A percentile compares a stretch with the other conserved stretches of the same genome.
These are phyloP conservation scores for Agriopis aurantiaria DNA, from an alignment of 2,888 invertebrate genomes.

Conservation along the genomic window DNA sequence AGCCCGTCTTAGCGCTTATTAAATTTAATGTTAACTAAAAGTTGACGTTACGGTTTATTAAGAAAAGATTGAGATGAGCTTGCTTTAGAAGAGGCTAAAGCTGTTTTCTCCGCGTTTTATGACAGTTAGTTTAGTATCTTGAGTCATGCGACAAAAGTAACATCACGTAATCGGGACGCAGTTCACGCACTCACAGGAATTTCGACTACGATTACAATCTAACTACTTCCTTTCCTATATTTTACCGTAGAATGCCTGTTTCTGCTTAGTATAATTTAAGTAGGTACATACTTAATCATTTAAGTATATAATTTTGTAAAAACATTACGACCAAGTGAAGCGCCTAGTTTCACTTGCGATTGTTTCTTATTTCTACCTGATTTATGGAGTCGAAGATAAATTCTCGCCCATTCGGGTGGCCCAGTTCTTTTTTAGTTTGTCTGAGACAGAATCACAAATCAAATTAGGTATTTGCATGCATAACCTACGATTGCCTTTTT, in stretches of 20 bases:
- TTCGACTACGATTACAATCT: slow-evolving; percentile 66
- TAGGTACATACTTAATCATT: not conserved
- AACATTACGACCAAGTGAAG: not conserved
- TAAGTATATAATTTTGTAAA: not conserved
- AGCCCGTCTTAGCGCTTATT: slow-evolving; percentile 14
- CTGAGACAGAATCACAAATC: no score
- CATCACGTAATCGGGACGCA: slow-evolving; percentile 68
- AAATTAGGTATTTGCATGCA: no score
- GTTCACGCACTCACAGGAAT: slow-evolving; percentile 70
- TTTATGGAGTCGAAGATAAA: no score
- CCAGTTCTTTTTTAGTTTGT: no score
- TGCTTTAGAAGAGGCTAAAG: slow-evolving; percentile 12
- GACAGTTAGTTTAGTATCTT: slow-evolving; percentile 23
- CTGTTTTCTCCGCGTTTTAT: slow-evolving; percentile 17
- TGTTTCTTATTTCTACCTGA: no score
- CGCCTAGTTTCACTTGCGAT: no score
- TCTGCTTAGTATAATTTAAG: not conserved
- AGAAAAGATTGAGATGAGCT: slow-evolving; percentile 13
- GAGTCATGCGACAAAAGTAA: slow-evolving; percentile 37
- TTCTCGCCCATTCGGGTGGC: no score
- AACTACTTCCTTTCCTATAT: slow-evolving; percentile 26
- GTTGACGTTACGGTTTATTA: slow-evolving; percentile 14
- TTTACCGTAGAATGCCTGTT: slow-evolving; percentile 15
- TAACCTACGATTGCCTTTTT: no score
- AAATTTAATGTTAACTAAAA: slow-evolving; percentile 19